Conservation (phyloP, 2,113 vertebrate genomes). For the Leiothrix lutea region DNA sequence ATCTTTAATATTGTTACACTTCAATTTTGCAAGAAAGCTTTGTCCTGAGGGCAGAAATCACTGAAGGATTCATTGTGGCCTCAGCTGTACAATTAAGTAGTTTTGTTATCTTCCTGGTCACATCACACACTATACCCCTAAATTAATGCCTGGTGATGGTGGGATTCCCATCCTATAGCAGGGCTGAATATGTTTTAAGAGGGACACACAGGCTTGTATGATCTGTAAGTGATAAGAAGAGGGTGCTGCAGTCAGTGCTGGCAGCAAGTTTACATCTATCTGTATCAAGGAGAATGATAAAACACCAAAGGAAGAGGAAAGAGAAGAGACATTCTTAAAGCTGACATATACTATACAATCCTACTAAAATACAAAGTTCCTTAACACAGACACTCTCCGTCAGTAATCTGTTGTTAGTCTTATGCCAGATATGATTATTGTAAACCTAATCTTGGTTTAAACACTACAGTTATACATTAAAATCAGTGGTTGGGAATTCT, state of each 20-base stretch:
- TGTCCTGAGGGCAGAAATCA: neutral
- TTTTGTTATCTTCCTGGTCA: neutral
- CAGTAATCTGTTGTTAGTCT: neutral
- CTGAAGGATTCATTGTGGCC: neutral
- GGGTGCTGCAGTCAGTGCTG: neutral
- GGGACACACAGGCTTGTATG: neutral
- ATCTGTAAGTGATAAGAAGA: neutral
- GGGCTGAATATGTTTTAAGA: neutral
- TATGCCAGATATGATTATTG: neutral
- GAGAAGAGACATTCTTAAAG: neutral
- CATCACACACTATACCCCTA: neutral
- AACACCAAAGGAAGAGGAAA: neutral
- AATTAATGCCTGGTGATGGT: neutral
- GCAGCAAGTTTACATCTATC: neutral
- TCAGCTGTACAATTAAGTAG: neutral
- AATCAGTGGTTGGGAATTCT: neutral
- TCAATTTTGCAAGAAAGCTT: neutral
- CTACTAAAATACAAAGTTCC: neutral
- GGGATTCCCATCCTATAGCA: neutral
- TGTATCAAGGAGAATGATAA: neutral
- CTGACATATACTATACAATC: neutral
- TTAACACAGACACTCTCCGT: neutral
- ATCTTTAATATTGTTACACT: neutral
- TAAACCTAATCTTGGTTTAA: slow-evolving; percentile 8
- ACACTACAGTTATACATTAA: neutral